Evolutionary conservation across 30 jellyfish, hydroid and myxozoan genomes (phyloP), one percentile per base, ranked within the genome.

Genomic region (Cassiopea andromeda): DNA sequence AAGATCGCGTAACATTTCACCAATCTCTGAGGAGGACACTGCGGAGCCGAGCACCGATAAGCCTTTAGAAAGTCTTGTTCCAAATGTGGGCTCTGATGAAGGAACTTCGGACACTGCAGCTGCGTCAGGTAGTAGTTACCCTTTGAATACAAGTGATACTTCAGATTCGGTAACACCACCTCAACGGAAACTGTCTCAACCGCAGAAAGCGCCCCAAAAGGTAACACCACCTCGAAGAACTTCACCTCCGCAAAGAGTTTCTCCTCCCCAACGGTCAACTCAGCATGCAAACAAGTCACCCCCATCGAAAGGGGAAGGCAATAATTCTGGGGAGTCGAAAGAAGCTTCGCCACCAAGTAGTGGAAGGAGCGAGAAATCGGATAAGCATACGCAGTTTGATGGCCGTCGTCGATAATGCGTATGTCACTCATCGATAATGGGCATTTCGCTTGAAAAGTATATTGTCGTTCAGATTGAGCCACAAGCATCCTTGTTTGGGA

Each of bases 1-100:
- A 71, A 89, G 76, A 44, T 85, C 91, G 44, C 60, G 97, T 69
- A 92, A 91, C 88, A 82, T 96, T 50, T 96, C 99, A 0, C 99
- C 99, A 1, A 96, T 96, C 14, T 77, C 93, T 13, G 99, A 96
- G 64, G 99, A 91, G 73, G 88, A 79, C 43, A 84, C 97, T 0
- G 92, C 60, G 49, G 93, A 80, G 18, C 90, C 16, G 59, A 90
- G 84, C 8, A 79, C 72, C 38, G 97, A 90, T 13, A 69, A 83
- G 78, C 97, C 97, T n/a, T 60, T 71, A 1, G 92, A 89, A 17
- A 96, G 99, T 71, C 66, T 92, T 4, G 99, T 85, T 9, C 98
- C 97, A 10, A 98, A 96, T 60, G 94, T 73, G 44, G 99, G 99
- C 60, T 96, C 99, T 7, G 98, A 91, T 14, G 72, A 59, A 10